Conservation (phyloP, 2,888 invertebrate genomes). For the Nymphalis c-album region DNA sequence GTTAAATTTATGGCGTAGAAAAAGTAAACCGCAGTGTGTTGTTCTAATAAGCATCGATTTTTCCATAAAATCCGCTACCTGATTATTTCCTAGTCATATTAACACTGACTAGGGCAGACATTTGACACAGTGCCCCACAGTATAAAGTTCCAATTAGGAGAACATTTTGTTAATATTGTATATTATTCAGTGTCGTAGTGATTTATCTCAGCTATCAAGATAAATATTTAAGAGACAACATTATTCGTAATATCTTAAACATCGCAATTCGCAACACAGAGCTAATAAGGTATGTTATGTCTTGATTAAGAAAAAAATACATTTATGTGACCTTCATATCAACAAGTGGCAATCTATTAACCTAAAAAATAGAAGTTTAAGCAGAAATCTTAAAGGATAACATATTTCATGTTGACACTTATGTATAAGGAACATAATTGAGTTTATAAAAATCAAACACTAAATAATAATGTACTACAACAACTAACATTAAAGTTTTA, state of each 20-base stretch:
- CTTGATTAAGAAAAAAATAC: no score
- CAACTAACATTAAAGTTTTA: no score
- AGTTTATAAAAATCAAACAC: no score
- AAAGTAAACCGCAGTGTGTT: conserved; percentile 30
- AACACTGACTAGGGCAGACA: conserved; percentile 14
- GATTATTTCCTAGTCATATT: conserved; percentile 22
- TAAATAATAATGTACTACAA: no score
- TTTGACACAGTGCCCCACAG: conserved; percentile 12
- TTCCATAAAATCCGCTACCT: conserved; percentile 54
- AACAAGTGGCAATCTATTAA: conserved; percentile 1
- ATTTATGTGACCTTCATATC: neutral
- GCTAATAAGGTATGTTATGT: no score
- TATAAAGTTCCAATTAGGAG: conserved; percentile 14
- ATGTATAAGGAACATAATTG: no score
- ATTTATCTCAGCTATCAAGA: neutral
- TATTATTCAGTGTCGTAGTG: conserved; percentile 4
- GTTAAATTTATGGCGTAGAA: conserved; percentile 11
- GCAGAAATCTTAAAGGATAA: no score
- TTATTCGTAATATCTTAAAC: neutral
- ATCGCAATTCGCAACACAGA: no score
- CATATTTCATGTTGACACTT: no score
- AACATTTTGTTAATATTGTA: conserved; percentile 3
- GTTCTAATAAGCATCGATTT: conserved; percentile 60
- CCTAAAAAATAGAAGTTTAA: no score
- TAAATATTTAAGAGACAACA: neutral